phyloP scores from a whole-genome alignment of 2,113 vertebrate genomes.

The Entelurus aequoreus region DNA sequence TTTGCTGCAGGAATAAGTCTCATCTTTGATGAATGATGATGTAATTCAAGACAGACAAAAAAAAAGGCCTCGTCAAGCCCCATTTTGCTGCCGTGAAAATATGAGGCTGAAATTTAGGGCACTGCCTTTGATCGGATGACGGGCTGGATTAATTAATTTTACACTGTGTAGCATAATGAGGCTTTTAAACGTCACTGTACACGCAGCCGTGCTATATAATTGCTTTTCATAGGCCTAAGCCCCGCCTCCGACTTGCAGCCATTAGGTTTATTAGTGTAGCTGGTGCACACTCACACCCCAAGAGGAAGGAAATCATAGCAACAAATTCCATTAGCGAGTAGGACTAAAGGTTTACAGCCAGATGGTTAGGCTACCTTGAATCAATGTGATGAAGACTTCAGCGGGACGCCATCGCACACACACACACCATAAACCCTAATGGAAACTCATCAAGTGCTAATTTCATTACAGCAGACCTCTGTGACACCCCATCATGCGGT shows the following conservation, averaged over 20 bases:
- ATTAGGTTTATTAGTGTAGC: constrained; percentile 62
- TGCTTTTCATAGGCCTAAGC: constrained; percentile 46
- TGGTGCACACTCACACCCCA: constrained; percentile 5
- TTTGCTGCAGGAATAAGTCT: no score
- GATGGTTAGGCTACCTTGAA: constrained; percentile 60
- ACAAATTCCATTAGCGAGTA: constrained; percentile 59
- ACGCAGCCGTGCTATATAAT: constrained; percentile 13
- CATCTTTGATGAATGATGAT: no score
- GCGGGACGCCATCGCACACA: constrained; percentile 10
- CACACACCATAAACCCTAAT: constrained; percentile 58
- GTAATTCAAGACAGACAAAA: not conserved
- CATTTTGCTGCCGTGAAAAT: constrained; percentile 4
- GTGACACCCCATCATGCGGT: constrained; percentile 33
- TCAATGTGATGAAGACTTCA: constrained; percentile 42
- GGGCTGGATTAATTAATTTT: constrained; percentile 17
- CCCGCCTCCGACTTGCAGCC: constrained; percentile 41
- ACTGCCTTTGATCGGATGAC: constrained; percentile 26
- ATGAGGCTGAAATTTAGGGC: constrained; percentile 16
- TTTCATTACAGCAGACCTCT: constrained; percentile 48
- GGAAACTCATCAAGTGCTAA: constrained; percentile 57
- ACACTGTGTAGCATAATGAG: constrained; percentile 6
- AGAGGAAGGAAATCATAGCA: constrained; percentile 14
- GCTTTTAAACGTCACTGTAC: constrained; percentile 22
- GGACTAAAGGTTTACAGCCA: constrained; percentile 54
- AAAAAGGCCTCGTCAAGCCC: constrained; percentile 16